Percentiles rank a stretch among this genome's conserved stretches.
Conservation (phyloP, 1,140 invertebrate species). For the Pseudoatta argentina region DNA sequence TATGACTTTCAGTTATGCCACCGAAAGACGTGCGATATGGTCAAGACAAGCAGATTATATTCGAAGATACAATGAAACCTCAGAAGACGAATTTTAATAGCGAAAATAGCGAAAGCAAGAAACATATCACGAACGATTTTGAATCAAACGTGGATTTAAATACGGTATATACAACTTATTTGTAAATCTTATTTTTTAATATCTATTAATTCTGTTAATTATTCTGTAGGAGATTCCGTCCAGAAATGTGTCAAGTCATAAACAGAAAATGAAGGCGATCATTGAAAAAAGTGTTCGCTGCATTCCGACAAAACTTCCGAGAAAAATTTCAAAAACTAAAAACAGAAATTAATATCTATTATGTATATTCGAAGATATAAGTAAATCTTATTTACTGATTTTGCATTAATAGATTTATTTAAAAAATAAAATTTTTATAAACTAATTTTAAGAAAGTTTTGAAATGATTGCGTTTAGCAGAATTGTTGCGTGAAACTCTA, state of each 20-base stretch:
- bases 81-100: slow-evolving; percentile 14
- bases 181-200: neutral
- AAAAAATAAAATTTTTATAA: neutral
- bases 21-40: neutral
- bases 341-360: slow-evolving; percentile 4
- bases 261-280: neutral
- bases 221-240: neutral
- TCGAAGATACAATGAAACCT: neutral
- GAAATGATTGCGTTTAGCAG: too few relatives aligned
- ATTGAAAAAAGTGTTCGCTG: neutral
- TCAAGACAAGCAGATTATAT: neutral
- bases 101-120: slow-evolving; percentile 34
- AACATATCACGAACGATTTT: slow-evolving; percentile 26
- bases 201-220: slow-evolving; percentile 1
- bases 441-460: neutral
- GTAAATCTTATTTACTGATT: neutral
- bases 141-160: slow-evolving; percentile 54
- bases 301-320: neutral
- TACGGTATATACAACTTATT: slow-evolving; percentile 35
- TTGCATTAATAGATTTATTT: neutral
- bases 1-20: slow-evolving; percentile 20
- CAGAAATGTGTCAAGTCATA: neutral
- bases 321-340: neutral
- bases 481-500: too few relatives aligned
- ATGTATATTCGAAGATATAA: neutral